Evolutionary conservation across 2,888 invertebrate species (phyloP).

Genomic region (Quadriops clusia): DNA sequence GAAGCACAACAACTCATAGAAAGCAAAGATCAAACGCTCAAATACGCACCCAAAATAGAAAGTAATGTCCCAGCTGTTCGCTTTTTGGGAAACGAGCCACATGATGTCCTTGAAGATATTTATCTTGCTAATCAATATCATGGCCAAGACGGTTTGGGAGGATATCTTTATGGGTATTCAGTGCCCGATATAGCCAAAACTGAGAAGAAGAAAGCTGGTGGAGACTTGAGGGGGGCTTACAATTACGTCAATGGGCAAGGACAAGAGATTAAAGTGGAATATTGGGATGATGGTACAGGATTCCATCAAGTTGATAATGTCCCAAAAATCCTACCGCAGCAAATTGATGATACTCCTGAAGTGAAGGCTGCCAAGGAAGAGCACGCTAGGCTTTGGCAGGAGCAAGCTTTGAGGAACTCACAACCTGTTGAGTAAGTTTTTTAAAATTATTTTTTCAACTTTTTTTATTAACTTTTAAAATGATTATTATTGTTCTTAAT

Average conservation of each 20-base stretch:
- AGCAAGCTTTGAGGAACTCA: conserved; percentile 44
- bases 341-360: conserved; percentile 55
- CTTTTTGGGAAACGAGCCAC: conserved; percentile 38
- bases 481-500: conserved; percentile 1
- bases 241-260: conserved; percentile 51
- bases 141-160: conserved; percentile 51
- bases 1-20: conserved; percentile 41
- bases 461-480: conserved; percentile 7
- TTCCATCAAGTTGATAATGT: conserved; percentile 69
- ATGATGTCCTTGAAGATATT: conserved; percentile 57
- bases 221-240: conserved; percentile 60
- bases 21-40: conserved; percentile 34
- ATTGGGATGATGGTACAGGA: conserved; percentile 64
- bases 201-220: conserved; percentile 57
- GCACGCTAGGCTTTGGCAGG: conserved; percentile 56
- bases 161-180: conserved; percentile 60
- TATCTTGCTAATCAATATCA: conserved; percentile 61
- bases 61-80: conserved; percentile 39
- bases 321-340: conserved; percentile 49
- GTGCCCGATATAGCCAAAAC: conserved; percentile 63
- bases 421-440: conserved; percentile 28
- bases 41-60: conserved; percentile 44
- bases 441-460: conserved; percentile 3
- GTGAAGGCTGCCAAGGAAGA: conserved; percentile 58
- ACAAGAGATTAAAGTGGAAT: conserved; percentile 51